These are phyloP conservation scores for Loripinus fragilis DNA, from an alignment of 2,888 invertebrate genomes.

Conservation along the genomic window DNA sequence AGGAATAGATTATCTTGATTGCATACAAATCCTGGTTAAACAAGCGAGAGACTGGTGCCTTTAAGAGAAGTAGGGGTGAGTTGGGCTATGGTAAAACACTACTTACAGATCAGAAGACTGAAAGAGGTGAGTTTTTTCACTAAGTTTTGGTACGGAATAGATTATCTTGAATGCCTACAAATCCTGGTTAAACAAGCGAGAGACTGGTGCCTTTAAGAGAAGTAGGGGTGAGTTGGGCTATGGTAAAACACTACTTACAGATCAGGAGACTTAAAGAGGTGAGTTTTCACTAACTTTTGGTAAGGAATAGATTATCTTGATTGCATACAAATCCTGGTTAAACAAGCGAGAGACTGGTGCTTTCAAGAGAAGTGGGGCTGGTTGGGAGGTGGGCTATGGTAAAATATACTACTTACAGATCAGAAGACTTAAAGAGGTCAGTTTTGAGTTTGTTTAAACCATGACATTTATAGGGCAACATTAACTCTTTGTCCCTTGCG, in stretches of 20 bases:
- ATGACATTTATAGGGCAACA: too few species aligned
- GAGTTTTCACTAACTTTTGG: too few species aligned
- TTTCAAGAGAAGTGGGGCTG: constrained; percentile 84
- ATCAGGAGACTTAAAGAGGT: constrained; percentile 78
- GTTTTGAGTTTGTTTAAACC: too few species aligned
- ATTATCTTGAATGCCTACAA: too few species aligned
- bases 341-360: constrained; percentile 86
- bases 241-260: constrained; percentile 77
- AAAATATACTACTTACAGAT: constrained; percentile 76
- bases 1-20: too few species aligned
- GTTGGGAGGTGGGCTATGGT: constrained; percentile 84
- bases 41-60: constrained; percentile 86
- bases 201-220: constrained; percentile 86
- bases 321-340: constrained; percentile 89
- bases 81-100: constrained; percentile 84
- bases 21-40: constrained; percentile 88
- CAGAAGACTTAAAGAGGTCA: constrained; percentile 77
- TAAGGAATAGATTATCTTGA: too few species aligned
- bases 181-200: too few species aligned
- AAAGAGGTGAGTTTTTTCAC: too few species aligned
- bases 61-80: constrained; percentile 83
- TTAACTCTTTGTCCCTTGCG: too few species aligned
- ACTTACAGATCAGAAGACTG: constrained; percentile 76
- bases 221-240: constrained; percentile 84
- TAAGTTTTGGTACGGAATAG: too few species aligned